Evolutionary conservation across 2,113 vertebrate species (phyloP).

Genomic region (Cephalopholis sonnerati): DNA sequence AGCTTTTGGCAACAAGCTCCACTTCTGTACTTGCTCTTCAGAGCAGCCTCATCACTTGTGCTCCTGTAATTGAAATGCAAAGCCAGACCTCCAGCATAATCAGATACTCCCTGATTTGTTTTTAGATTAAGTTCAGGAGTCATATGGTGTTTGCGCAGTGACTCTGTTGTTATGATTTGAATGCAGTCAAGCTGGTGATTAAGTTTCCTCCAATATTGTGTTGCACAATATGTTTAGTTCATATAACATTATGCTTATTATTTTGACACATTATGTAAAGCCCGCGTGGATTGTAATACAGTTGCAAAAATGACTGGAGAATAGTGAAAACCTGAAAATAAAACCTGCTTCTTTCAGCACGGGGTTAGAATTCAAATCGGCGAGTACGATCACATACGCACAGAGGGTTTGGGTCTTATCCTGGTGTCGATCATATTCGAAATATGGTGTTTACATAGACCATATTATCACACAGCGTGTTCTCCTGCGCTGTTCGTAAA

Average conservation of each 20-base stretch:
- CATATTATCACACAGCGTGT: too few species aligned
- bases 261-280: conserved; percentile 59
- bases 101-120: conserved; percentile 72
- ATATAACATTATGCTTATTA: conserved; percentile 59
- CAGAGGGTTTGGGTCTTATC: too few species aligned
- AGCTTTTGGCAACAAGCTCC: conserved; percentile 41
- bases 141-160: conserved; percentile 62
- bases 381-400: background rate
- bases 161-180: conserved; percentile 62
- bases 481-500: too few species aligned
- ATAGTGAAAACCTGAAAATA: background rate
- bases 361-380: background rate
- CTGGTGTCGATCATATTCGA: background rate
- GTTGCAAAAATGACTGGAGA: conserved; percentile 16
- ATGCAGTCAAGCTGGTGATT: conserved; percentile 66
- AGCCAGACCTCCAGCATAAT: conserved; percentile 66
- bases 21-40: conserved; percentile 19
- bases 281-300: background rate
- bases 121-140: conserved; percentile 73
- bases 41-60: conserved; percentile 27
- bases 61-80: conserved; percentile 66
- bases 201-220: conserved; percentile 53
- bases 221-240: conserved; percentile 67
- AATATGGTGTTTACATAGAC: background rate
- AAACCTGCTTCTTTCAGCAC: background rate